These are phyloP conservation scores for Caerostris extrusa DNA, from an alignment of 1,140 invertebrate genomes.

Conservation along the genomic window DNA sequence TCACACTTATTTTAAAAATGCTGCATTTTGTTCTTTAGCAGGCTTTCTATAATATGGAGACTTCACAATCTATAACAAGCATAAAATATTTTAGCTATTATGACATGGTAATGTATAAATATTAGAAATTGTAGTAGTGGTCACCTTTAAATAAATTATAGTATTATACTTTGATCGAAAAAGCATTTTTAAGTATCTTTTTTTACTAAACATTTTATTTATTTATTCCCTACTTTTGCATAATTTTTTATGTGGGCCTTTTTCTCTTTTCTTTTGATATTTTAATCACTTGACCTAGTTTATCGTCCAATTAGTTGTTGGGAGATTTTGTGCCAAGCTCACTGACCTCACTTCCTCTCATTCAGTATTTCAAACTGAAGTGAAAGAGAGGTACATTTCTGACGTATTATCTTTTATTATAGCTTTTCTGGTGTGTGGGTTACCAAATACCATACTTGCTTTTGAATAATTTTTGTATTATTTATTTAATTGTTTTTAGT, in stretches of 20 bases:
- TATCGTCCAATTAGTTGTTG: not conserved
- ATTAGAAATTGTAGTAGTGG: too few relatives aligned
- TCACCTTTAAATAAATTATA: too few relatives aligned
- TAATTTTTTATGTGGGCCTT: not conserved
- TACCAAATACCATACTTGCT: not conserved
- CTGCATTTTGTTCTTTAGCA: too few relatives aligned
- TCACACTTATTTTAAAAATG: too few relatives aligned
- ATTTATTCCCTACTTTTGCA: too few relatives aligned
- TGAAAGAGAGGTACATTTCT: not conserved
- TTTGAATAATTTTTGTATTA: conserved; percentile 35
- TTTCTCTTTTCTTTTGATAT: not conserved
- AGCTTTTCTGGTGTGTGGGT: conserved; percentile 48
- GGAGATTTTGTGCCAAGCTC: not conserved
- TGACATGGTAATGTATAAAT: too few relatives aligned
- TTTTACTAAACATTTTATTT: too few relatives aligned
- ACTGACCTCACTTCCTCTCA: not conserved
- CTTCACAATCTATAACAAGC: too few relatives aligned
- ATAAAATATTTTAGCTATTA: too few relatives aligned
- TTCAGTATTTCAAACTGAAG: conserved; percentile 25
- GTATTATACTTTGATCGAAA: too few relatives aligned
- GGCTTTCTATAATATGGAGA: too few relatives aligned
- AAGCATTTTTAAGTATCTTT: too few relatives aligned
- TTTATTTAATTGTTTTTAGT: conserved; percentile 69
- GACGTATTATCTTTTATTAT: conserved; percentile 38
- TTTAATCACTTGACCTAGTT: not conserved